Conservation (phyloP, 2,888 invertebrate genomes). For the Ceriagrion tenellum region DNA sequence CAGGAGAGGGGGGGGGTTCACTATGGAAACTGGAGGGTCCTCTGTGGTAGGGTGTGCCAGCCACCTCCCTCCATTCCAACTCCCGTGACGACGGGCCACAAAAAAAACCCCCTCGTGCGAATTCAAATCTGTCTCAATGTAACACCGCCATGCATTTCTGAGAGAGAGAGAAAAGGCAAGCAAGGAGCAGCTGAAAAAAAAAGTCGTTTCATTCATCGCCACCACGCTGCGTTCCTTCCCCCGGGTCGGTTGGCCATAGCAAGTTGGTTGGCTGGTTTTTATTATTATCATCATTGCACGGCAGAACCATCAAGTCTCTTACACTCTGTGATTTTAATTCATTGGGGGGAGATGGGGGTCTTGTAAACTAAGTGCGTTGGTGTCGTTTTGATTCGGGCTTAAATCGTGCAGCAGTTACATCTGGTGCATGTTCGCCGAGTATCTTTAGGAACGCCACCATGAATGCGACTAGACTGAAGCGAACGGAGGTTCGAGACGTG, state of each 20-base stretch:
- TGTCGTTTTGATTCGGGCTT: neutral
- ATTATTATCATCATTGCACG: neutral
- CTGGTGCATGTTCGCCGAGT: too few species aligned
- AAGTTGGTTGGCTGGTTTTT: neutral
- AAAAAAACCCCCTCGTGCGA: neutral
- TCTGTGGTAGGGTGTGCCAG: too few species aligned
- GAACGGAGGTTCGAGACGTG: too few species aligned
- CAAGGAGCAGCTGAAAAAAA: neutral
- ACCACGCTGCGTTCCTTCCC: neutral
- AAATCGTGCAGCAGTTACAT: too few species aligned
- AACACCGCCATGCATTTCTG: constrained; percentile 4
- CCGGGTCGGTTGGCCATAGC: too few species aligned
- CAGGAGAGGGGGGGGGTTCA: too few species aligned
- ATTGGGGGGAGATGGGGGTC: neutral
- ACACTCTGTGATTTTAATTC: neutral
- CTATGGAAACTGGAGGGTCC: neutral
- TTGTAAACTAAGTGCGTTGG: too few species aligned
- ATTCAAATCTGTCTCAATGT: constrained; percentile 17
- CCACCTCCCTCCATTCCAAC: neutral
- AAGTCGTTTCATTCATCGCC: neutral
- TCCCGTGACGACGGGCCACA: neutral
- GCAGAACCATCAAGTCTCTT: neutral
- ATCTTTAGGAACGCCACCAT: too few species aligned
- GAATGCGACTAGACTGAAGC: too few species aligned
- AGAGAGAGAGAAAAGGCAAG: neutral